Base-by-base conservation (phyloP, 2,113 vertebrate species). In the Poeciliopsis occidentalis region DNA sequence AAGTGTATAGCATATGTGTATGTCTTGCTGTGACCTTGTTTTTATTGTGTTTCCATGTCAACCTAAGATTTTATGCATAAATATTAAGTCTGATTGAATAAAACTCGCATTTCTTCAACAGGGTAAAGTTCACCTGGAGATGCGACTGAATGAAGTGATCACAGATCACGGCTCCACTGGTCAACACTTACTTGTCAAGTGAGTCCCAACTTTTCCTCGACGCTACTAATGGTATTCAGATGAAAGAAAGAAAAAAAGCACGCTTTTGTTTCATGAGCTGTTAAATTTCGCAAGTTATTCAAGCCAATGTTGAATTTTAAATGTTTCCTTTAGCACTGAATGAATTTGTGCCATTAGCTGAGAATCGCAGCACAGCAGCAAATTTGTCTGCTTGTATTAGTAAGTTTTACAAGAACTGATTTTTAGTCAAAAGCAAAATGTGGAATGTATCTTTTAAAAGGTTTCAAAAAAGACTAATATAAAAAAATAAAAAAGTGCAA, bases 41-140 rank as follows among this genome's bases (percentile, higher is more conserved):
- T 71, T 32, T 12, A 62, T 81, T 30, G 37, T 44, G 19, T 61
- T 82, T 79, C 64, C 70, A 68, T 57, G 51, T 57, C 51, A 57
- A n/a, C 22, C 17, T n/a, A 10, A 57, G 51, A n/a, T 57, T 57
- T 24, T n/a, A 17, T 57, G 24, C 10, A 24, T n/a, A 57, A n/a
- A n/a, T 57, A 24, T 57, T 24, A 57, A 7, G 22, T 57, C n/a
- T 57, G 19, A 22, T 19, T 19, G 1, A 31, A 19, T 17, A 47
- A 7, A 19, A 47, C 13, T 19, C 8, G 24, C 17, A n/a, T 57
- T 57, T 88, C 11, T 64, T 82, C 62, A 41, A 60, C 92, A 99
- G 98, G 98, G 98, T 72, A 98, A 98, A 92, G 97, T 99, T 95
- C 97, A 99, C 84, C 94, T 99, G 83, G 98, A 98, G 93, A 96